Evolutionary conservation across 2,113 vertebrate genomes (phyloP), one percentile per base, ranked within the genome.

Genomic region (Argyrosomus japonicus): DNA sequence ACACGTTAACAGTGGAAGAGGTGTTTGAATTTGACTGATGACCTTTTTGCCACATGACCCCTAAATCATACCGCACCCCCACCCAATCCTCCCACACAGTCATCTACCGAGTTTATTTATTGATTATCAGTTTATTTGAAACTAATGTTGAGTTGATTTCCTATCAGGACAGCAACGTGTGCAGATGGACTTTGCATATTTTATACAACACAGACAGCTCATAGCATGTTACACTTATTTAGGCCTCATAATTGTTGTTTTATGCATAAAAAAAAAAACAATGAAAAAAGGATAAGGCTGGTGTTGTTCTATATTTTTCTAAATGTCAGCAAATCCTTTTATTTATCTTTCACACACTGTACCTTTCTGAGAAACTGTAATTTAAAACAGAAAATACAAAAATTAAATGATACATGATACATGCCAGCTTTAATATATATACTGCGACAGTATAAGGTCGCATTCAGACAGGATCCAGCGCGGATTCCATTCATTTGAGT

Each of bases 21-120:
- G 18, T 74, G n/a, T 74, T 73, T 77, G 21, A 63, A 61, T 76
- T 77, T 67, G 68, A 87, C 51, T 65, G 27, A 36, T 80, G 72
- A 74, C 81, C 73, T 68, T 68, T 63, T 54, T 51, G 45, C 23
- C 64, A 64, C 3, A 2, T 64, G 70, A 63, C 45, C 50, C 32
- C 43, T 25, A 18, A 50, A 70, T 53, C 51, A 68, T 51, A 36
- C 47, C 1, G 5, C 36, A 7, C 25, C 2, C 54, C 51, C n/a
- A 3, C 58, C 48, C 43, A 47, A 10, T 36, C 65, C 48, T 58
- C 76, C 57, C 63, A 85, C 86, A 77, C 82, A 53, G 40, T 61
- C 86, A 85, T 51, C 27, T 15, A 19, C 67, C 1, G 12, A 78
- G 17, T 69, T 63, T 43, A 61, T 79, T 67, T 69, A 81, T 79